phyloP scores from a whole-genome alignment of 2,888 invertebrate genomes.

The Macrosiphum euphorbiae region DNA sequence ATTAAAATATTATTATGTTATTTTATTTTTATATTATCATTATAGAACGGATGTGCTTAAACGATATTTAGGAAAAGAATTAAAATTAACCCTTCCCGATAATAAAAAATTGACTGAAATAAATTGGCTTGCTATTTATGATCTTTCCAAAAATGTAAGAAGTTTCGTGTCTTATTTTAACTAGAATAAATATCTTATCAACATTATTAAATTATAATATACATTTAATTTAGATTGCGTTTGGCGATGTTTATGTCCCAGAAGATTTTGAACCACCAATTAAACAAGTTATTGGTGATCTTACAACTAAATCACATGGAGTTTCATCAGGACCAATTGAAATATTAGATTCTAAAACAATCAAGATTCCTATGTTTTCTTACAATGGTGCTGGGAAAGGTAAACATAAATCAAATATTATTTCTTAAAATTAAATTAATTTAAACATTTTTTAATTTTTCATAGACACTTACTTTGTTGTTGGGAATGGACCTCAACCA shows the following conservation, averaged over 20 bases:
- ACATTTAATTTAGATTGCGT: conserved; percentile 76
- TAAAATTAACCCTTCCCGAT: conserved; percentile 85
- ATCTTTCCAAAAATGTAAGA: conserved; percentile 81
- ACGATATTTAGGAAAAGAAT: conserved; percentile 88
- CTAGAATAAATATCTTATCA: background rate
- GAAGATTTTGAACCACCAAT: conserved; percentile 91
- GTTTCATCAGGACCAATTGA: conserved; percentile 81
- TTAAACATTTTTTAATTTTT: conserved; percentile 35
- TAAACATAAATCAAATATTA: conserved; percentile 57
- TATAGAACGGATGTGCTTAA: conserved; percentile 85
- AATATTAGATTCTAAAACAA: conserved; percentile 85
- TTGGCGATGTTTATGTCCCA: conserved; percentile 90
- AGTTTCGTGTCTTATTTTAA: background rate
- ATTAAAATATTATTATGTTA: background rate
- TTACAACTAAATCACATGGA: conserved; percentile 77
- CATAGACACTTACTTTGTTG: conserved; percentile 85
- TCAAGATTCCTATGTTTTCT: conserved; percentile 80
- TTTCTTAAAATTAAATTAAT: background rate
- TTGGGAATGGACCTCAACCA: conserved; percentile 89
- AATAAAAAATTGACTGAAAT: conserved; percentile 88
- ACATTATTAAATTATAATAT: background rate
- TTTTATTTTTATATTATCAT: conserved; percentile 23
- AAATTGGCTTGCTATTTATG: conserved; percentile 91
- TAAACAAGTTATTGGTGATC: conserved; percentile 75
- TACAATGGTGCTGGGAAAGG: conserved; percentile 82